Percentiles rank a stretch among this genome's conserved stretches.
Conservation (phyloP, 1,140 invertebrate genomes). For the Asobara japonica region DNA sequence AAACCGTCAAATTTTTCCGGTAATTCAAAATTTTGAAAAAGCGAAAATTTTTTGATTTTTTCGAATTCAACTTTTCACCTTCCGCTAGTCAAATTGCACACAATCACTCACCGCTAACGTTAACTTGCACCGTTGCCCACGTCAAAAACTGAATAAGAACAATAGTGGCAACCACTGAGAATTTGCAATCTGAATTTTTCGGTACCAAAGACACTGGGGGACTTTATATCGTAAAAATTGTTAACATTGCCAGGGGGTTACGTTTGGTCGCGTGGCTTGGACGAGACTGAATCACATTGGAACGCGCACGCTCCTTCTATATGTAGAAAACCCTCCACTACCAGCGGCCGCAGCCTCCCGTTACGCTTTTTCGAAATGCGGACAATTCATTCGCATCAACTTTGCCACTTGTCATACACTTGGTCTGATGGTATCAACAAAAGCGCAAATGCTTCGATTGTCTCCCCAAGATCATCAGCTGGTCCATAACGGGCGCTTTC, state of each 20-base stretch:
- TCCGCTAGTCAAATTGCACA: no score
- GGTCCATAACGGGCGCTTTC: no score
- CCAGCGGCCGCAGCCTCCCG: slow-evolving; percentile 37
- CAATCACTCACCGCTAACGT: not conserved
- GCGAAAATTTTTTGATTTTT: no score
- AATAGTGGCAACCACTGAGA: no score
- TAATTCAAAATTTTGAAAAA: no score
- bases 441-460: not conserved
- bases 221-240: not conserved
- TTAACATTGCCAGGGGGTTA: slow-evolving; percentile 6
- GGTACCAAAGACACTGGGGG: not conserved
- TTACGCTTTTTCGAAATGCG: slow-evolving; percentile 32
- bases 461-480: no score
- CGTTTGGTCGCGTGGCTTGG: slow-evolving; percentile 42
- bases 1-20: no score
- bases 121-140: not conserved
- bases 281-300: slow-evolving; percentile 50
- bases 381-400: not conserved
- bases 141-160: not conserved
- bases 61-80: no score
- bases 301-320: slow-evolving; percentile 48
- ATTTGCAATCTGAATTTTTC: not conserved
- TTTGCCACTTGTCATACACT: not conserved
- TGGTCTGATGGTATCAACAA: not conserved
- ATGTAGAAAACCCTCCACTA: slow-evolving; percentile 52